phyloP scores from a whole-genome alignment of 2,113 vertebrate genomes.

The Cheilinus undulatus region DNA sequence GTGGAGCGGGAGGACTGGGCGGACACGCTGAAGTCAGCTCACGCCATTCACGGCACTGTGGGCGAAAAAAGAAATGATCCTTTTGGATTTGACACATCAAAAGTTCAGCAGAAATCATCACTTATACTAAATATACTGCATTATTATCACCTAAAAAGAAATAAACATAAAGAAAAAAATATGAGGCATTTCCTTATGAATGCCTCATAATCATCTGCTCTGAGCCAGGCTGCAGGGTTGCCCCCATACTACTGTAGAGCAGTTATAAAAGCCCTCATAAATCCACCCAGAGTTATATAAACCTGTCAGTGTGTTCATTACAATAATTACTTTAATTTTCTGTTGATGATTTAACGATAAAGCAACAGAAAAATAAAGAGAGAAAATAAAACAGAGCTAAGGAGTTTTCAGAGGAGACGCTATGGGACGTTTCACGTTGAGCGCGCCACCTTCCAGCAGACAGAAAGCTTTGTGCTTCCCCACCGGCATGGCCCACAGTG shows the following conservation, averaged over 20 bases:
- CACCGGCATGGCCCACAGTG: conserved; percentile 50
- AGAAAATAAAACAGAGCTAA: conserved; percentile 60
- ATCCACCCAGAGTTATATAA: conserved; percentile 72
- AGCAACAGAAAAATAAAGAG: conserved; percentile 58
- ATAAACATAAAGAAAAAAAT: not conserved
- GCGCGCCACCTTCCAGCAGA: conserved; percentile 66
- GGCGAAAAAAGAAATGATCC: conserved; percentile 46
- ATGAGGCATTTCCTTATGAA: conserved; percentile 17
- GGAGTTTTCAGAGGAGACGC: conserved; percentile 63
- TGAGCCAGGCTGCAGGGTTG: conserved; percentile 42
- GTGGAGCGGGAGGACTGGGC: conserved; percentile 69
- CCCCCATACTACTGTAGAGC: conserved; percentile 56
- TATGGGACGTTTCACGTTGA: conserved; percentile 62
- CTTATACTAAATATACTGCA: not conserved
- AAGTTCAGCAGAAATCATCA: conserved; percentile 24
- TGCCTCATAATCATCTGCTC: conserved; percentile 41
- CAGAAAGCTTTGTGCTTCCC: conserved; percentile 66
- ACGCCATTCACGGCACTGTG: conserved; percentile 59
- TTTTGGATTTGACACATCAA: conserved; percentile 23
- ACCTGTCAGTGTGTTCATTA: conserved; percentile 77
- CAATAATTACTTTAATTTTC: conserved; percentile 81
- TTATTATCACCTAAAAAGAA: conserved; percentile 38
- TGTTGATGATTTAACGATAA: conserved; percentile 80
- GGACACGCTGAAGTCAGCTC: conserved; percentile 74
- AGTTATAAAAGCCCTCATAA: conserved; percentile 70